Evolutionary conservation across 2,113 vertebrate genomes (phyloP).

Genomic region (Solea senegalensis): DNA sequence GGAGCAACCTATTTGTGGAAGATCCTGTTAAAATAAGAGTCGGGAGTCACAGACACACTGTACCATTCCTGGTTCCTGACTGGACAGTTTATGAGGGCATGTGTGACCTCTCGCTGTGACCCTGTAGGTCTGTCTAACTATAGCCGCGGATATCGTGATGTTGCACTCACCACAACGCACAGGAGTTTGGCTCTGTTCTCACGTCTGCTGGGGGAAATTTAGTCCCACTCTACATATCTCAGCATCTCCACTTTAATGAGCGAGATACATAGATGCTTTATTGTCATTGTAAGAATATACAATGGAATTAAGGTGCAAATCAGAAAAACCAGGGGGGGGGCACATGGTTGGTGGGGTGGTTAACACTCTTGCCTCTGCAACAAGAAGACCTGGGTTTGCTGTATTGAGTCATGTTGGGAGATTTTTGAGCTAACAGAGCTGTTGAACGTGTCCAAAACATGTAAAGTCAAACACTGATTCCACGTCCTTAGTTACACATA

Average conservation of each 20-base stretch:
- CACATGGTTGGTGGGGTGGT: too few relatives aligned
- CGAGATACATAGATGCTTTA: too few relatives aligned
- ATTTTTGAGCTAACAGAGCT: slow-evolving; percentile 47
- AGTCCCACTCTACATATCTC: slow-evolving; percentile 58
- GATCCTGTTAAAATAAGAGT: slow-evolving; percentile 67
- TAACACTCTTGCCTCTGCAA: too few relatives aligned
- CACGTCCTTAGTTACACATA: slow-evolving; percentile 1
- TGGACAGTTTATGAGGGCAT: slow-evolving; percentile 64
- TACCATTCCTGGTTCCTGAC: slow-evolving; percentile 60
- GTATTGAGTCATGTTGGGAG: too few relatives aligned
- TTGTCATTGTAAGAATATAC: too few relatives aligned
- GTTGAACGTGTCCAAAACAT: slow-evolving; percentile 49
- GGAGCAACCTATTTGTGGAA: slow-evolving; percentile 75
- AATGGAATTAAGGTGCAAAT: too few relatives aligned
- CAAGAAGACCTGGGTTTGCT: too few relatives aligned
- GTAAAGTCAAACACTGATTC: slow-evolving; percentile 36
- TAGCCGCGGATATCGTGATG: slow-evolving; percentile 55
- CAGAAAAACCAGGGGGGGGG: too few relatives aligned
- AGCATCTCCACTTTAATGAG: slow-evolving; percentile 58
- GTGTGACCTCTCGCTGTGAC: slow-evolving; percentile 62
- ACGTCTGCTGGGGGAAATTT: slow-evolving; percentile 65
- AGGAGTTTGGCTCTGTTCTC: slow-evolving; percentile 61
- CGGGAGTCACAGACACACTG: slow-evolving; percentile 50
- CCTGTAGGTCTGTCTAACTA: slow-evolving; percentile 51
- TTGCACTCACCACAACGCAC: slow-evolving; percentile 29